Conservation (phyloP, 2,888 invertebrate species). For the Chydorus sphaericus region DNA sequence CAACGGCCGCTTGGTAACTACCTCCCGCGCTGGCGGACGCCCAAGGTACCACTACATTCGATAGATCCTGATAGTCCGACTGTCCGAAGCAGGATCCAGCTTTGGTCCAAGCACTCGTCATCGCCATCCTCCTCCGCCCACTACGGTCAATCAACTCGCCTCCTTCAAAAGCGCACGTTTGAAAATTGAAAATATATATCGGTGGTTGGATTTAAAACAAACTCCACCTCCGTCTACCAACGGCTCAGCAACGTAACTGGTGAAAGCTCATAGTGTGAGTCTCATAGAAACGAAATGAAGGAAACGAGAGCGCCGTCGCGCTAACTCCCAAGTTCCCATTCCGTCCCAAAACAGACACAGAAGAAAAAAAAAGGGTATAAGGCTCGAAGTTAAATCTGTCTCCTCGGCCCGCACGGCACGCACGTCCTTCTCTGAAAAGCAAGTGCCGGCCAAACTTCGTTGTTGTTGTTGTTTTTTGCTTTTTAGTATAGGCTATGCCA, state of each 20-base stretch:
- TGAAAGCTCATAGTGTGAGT: too few relatives aligned
- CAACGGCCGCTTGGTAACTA: background rate
- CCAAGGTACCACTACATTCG: background rate
- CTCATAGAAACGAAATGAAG: background rate
- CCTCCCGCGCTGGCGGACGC: background rate
- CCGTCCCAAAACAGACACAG: too few relatives aligned
- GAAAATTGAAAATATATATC: background rate
- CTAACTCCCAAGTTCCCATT: too few relatives aligned
- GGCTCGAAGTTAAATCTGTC: constrained; percentile 7
- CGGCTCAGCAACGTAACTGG: too few relatives aligned
- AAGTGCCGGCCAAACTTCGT: too few relatives aligned
- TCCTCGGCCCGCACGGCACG: too few relatives aligned
- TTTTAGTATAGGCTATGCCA: too few relatives aligned
- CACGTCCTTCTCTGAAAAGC: too few relatives aligned
- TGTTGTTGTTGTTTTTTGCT: too few relatives aligned
- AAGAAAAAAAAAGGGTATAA: background rate
- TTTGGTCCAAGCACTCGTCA: background rate
- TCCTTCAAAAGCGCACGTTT: background rate
- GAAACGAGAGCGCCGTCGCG: too few relatives aligned
- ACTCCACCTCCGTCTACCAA: too few relatives aligned
- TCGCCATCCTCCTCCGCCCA: background rate
- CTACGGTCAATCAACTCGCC: background rate
- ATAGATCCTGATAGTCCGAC: background rate
- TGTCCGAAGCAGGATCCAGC: background rate
- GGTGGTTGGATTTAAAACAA: too few relatives aligned